Conservation (phyloP, 2,113 vertebrate genomes). For the Columba livia region DNA sequence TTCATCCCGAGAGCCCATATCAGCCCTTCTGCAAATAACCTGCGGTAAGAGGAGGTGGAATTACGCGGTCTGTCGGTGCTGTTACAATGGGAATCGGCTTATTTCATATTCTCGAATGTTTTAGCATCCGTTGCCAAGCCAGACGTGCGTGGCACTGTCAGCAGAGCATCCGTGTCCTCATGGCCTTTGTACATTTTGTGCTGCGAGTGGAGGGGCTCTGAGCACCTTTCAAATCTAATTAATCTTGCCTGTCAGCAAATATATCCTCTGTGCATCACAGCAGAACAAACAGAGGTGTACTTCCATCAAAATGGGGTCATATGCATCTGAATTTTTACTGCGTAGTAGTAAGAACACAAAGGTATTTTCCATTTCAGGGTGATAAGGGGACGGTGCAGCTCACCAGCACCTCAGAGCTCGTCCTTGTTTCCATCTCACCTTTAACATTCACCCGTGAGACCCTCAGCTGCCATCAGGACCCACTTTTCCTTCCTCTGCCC, state of each 20-base stretch:
- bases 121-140: background rate
- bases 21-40: constrained; percentile 72
- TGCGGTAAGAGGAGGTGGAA: background rate
- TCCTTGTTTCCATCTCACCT: background rate
- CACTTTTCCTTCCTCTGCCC: background rate
- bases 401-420: background rate
- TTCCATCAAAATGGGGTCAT: rapidly evolving
- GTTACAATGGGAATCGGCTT: rapidly evolving
- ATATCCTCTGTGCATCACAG: background rate
- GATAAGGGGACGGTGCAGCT: background rate
- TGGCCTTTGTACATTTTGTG: background rate
- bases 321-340: background rate
- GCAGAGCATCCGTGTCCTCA: background rate
- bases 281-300: background rate
- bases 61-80: rapidly evolving
- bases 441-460: rapidly evolving
- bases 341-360: background rate
- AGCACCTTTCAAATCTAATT: background rate
- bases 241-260: background rate
- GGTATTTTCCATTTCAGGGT: background rate
- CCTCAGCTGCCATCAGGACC: background rate
- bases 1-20: constrained; percentile 83
- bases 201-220: background rate
- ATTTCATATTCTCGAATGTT: rapidly evolving
- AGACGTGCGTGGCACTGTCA: rapidly evolving